phyloP scores from a whole-genome alignment of 2,797 vertebrate genomes.

The Pogonophryne albipinna region DNA sequence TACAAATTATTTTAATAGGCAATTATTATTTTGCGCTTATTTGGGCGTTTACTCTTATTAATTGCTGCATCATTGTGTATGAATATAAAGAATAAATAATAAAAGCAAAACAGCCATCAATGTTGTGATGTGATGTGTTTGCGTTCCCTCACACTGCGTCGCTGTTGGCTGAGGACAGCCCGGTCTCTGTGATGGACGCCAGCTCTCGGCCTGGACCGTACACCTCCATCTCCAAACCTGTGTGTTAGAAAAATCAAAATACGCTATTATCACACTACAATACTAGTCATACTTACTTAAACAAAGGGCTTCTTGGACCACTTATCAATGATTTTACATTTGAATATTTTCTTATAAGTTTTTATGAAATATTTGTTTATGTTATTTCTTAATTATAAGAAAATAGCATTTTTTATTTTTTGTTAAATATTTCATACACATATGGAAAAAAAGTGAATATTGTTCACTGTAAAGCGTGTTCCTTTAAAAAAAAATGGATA shows the following conservation, averaged over 20 bases:
- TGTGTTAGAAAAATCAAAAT: background rate
- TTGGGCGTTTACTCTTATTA: background rate
- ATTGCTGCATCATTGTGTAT: background rate
- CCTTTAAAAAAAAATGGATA: too few relatives aligned
- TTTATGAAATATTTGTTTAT: too few relatives aligned
- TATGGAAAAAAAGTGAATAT: too few relatives aligned
- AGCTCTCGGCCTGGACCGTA: constrained; percentile 40
- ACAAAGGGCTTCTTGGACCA: background rate
- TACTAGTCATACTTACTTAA: background rate
- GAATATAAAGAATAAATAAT: background rate
- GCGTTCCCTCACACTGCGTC: constrained; percentile 75
- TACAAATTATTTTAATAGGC: background rate
- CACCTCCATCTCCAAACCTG: constrained; percentile 61
- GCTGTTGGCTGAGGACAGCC: constrained; percentile 44
- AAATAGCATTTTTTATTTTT: too few relatives aligned
- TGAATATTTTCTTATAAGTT: too few relatives aligned
- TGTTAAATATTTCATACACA: too few relatives aligned
- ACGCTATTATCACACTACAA: background rate
- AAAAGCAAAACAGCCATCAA: background rate
- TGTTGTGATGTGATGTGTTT: background rate
- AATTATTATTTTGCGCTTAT: too few relatives aligned
- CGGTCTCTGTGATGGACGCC: constrained; percentile 54
- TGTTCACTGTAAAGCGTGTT: too few relatives aligned
- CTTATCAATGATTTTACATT: too few relatives aligned
- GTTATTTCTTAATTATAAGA: too few relatives aligned